phyloP scores from a whole-genome alignment of 1,140 invertebrate genomes.

The Hyles vespertilio region DNA sequence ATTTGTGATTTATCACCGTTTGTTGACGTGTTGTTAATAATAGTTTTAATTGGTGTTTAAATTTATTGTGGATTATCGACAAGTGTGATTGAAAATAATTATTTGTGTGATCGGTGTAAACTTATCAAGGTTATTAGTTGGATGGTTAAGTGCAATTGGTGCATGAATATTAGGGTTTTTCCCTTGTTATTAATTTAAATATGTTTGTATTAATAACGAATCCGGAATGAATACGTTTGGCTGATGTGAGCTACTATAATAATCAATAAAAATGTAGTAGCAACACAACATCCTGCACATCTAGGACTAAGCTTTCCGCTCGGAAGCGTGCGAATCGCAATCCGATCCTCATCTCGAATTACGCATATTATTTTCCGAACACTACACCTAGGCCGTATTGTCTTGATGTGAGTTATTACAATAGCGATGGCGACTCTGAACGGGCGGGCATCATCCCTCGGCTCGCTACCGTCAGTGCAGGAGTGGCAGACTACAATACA shows the following conservation, averaged over 20 bases:
- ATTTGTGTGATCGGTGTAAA: no score
- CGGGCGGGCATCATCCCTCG: constrained; percentile 16
- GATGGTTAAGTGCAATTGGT: no score
- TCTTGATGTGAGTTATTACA: constrained; percentile 38
- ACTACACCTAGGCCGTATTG: constrained; percentile 34
- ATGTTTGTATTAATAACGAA: no score
- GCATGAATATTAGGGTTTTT: no score
- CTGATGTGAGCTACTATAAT: no score
- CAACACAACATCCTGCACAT: constrained; percentile 21
- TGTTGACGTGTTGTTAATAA: constrained; percentile 10
- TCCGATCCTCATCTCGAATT: constrained; percentile 49
- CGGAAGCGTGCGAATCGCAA: constrained; percentile 49
- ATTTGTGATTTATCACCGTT: constrained; percentile 22
- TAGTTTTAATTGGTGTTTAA: neutral
- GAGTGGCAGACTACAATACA: constrained; percentile 17
- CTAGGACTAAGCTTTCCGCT: constrained; percentile 47
- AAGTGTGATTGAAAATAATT: neutral
- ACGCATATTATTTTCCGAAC: constrained; percentile 55
- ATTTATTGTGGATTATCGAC: neutral
- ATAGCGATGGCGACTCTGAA: constrained; percentile 41
- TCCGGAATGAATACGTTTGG: no score
- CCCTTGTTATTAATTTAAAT: no score
- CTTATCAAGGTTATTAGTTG: no score
- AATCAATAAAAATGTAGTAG: neutral
- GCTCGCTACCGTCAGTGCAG: constrained; percentile 6